Percentiles rank a stretch among this genome's conserved stretches.
phyloP scores from a whole-genome alignment of 2,113 vertebrate species.

The Reinhardtius hippoglossoides region DNA sequence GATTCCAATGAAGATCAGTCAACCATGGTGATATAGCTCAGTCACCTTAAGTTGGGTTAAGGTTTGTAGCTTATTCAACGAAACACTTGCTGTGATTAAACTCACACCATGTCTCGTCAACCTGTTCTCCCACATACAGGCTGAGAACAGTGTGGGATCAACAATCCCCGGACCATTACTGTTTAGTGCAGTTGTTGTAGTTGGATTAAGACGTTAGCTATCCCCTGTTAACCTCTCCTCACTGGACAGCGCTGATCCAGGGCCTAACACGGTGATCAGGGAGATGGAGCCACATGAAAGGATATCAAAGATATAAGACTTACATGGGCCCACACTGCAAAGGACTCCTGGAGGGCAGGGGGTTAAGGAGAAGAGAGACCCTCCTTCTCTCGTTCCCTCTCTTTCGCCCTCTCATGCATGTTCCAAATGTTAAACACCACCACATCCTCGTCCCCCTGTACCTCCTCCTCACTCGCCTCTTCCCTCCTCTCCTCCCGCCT shows the following conservation, averaged over 20 bases:
- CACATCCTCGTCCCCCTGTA: constrained; percentile 44
- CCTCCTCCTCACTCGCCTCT: constrained; percentile 49
- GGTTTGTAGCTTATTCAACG: constrained; percentile 46
- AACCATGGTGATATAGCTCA: constrained; percentile 14
- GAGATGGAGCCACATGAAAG: constrained; percentile 65
- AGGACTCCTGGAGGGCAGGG: constrained; percentile 50
- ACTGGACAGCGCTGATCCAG: constrained; percentile 43
- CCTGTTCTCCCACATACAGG: constrained; percentile 29
- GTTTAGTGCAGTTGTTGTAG: constrained; percentile 71
- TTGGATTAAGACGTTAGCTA: constrained; percentile 81
- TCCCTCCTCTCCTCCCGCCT: constrained; percentile 42
- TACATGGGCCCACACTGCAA: constrained; percentile 32
- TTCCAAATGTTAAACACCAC: constrained; percentile 61
- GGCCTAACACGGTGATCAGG: constrained; percentile 53
- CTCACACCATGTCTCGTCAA: constrained; percentile 16
- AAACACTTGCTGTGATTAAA: constrained; percentile 43
- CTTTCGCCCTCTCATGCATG: constrained; percentile 39
- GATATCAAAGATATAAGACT: constrained; percentile 42
- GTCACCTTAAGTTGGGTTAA: constrained; percentile 29
- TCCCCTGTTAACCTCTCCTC: constrained; percentile 72
- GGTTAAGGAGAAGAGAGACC: constrained; percentile 56
- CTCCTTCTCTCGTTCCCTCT: constrained; percentile 29
- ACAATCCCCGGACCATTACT: constrained; percentile 58
- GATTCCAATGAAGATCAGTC: constrained; percentile 21
- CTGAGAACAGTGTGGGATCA: constrained; percentile 43